Base-by-base conservation (phyloP, 2,797 vertebrate genomes). In the Pipistrellus nathusii region DNA sequence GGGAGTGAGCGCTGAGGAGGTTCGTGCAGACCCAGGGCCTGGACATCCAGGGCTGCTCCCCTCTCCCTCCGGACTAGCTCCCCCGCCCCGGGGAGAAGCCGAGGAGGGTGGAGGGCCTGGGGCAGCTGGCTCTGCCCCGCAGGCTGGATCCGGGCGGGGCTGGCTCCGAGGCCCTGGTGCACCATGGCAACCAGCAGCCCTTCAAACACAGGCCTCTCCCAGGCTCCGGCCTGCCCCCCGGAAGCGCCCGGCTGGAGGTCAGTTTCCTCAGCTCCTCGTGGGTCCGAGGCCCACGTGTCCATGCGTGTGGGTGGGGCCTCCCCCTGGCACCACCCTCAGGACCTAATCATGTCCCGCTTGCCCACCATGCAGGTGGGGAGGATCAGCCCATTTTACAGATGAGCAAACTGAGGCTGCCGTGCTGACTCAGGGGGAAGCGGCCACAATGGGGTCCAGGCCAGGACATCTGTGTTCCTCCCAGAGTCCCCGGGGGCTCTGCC, bases 11-110 rank as follows among this genome's bases (percentile, higher is more conserved):
- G n/a, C 6, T 1, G 57, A 25, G 30, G 44, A 17, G 89, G 53
- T 1, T 1, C 2, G 20, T 2, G 9, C 41, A 55, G 32, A 5
- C 0, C 0, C 0, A 9, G n/a, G 69, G 46, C 27, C 41, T 23
- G 35, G 32, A 46, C 18, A 44, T 14, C 2, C 0, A 30, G 75
- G 2, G 6, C 2, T 51, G 13, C 46, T 66, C 71, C 9, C 8
- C 7, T 73, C 38, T 57, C 4, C 0, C 2, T 0, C 32, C 10
- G 5, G 0, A 2, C 14, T 30, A 35, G 57, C 59, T 14, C 59
- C 59, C 57, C 30, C 13, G 11, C 6, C 38, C n/a, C 17, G 10
- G 18, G 30, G 73, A 38, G 62, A 46, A 18, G 32, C 71, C 5
- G 68, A 76, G 62, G 78, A 41, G 21, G 4, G 48, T 15, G 2